These are phyloP conservation scores for Dasypogon diadema DNA, from an alignment of 2,888 invertebrate genomes.

Conservation along the genomic window DNA sequence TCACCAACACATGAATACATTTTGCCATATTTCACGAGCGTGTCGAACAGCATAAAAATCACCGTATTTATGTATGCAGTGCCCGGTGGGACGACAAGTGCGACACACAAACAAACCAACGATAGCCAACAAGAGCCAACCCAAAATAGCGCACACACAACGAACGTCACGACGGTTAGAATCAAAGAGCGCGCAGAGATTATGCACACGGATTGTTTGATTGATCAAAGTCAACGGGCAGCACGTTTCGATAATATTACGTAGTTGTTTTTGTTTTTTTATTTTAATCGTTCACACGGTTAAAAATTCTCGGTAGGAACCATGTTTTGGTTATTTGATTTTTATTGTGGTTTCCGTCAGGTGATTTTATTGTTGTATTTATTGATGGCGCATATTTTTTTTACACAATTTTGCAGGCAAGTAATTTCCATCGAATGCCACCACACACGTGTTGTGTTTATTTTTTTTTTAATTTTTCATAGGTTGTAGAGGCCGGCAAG, in stretches of 20 bases:
- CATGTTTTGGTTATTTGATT: conserved; percentile 27
- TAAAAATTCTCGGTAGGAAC: conserved; percentile 15
- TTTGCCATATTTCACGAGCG: conserved; percentile 23
- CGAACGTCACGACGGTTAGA: conserved; percentile 50
- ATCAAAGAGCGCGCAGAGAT: conserved; percentile 54
- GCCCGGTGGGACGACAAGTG: conserved; percentile 1
- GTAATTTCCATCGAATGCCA: background rate
- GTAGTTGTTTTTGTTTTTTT: conserved; percentile 38
- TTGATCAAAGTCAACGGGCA: conserved; percentile 51
- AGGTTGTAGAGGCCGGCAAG: background rate
- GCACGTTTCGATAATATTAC: conserved; percentile 42
- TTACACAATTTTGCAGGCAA: background rate
- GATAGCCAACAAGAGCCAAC: background rate
- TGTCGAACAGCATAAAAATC: background rate
- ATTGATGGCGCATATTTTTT: conserved; percentile 14
- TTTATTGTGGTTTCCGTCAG: background rate
- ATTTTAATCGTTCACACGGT: conserved; percentile 38
- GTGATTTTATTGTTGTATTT: conserved; percentile 16
- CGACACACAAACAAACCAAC: background rate
- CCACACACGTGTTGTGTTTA: conserved; percentile 3
- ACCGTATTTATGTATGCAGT: conserved; percentile 16
- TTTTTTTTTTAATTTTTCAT: conserved; percentile 23
- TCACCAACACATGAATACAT: background rate
- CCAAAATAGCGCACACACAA: conserved; percentile 35
- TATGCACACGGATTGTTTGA: conserved; percentile 49